Conservation (phyloP, 2,113 vertebrate species). For the Eubucco bourcierii region DNA sequence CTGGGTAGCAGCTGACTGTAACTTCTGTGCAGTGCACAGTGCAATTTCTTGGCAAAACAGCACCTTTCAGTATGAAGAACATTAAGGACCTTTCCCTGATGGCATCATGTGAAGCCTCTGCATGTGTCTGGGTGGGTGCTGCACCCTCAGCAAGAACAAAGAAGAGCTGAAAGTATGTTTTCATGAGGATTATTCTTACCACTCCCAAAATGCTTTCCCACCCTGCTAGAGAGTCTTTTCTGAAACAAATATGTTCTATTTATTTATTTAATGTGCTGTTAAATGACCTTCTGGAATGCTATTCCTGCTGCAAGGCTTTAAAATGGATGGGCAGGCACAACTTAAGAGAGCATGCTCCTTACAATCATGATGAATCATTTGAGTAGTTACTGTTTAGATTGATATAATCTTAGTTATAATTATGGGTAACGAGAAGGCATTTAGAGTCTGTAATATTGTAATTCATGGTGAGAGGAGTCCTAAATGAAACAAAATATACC, state of each 20-base stretch:
- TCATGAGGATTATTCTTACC: not conserved
- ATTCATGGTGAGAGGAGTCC: slow-evolving; percentile 62
- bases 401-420: slow-evolving; percentile 75
- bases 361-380: slow-evolving; percentile 62
- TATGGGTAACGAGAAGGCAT: slow-evolving; percentile 70
- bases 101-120: not conserved
- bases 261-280: slow-evolving; percentile 65
- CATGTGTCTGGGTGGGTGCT: not conserved
- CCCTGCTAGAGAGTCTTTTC: not conserved
- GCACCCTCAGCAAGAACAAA: not conserved
- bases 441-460: slow-evolving; percentile 66
- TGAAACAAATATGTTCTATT: slow-evolving; percentile 46
- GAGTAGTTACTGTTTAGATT: slow-evolving; percentile 72
- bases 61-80: not conserved
- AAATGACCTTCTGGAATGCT: slow-evolving; percentile 64
- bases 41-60: not conserved
- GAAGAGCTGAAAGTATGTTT: not conserved
- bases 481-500: slow-evolving; percentile 38
- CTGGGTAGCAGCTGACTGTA: not conserved
- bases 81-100: not conserved
- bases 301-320: slow-evolving; percentile 25
- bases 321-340: slow-evolving; percentile 52
- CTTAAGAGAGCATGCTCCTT: slow-evolving; percentile 22
- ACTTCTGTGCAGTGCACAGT: not conserved
- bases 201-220: slow-evolving; percentile 11